Evolutionary conservation across 2,888 invertebrate genomes (phyloP), one percentile per base, ranked within the genome.

Genomic region (Agonopterix arenella): DNA sequence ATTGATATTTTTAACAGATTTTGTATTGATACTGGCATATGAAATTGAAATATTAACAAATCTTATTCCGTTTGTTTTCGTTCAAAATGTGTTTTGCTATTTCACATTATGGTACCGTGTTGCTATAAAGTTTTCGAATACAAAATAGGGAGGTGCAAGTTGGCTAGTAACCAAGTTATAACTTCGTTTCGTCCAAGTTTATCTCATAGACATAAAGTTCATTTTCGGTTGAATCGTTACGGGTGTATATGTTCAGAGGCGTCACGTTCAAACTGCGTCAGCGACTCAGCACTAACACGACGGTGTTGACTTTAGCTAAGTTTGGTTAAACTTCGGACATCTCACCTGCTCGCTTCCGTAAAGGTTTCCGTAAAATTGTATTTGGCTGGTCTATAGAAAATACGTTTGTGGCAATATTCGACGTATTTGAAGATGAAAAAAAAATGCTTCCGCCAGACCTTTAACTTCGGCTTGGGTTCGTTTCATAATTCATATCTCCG

Each of bases 241-340:
- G 55, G n/a, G 8, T 36, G 45, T 18, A 56, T 57, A 52, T 56
- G 58, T 58, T 54, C 61, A 59, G 52, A 54, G 56, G 54, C 68
- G 59, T 68, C 65, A 65, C 63, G 63, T 66, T 61, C 55, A 55
- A 58, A 56, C 59, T 60, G 59, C 58, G 68, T 70, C 68, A 68
- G 66, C 66, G 64, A 38, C 38, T 49, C 36, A 9, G 36, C 45
- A 18, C 65, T 68, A 70, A 62, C 67, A 65, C 64, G 58, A 59
- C 65, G 59, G 57, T 77, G 78, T 76, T 80, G 76, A 72, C 70
- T 68, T 58, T 52, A 51, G 54, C 56, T 51, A 60, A 71, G 64
- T 70, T 68, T 53, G 58, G 50, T 55, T 59, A 64, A 76, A 74
- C 68, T 76, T 76, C 40, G 68, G 70, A 70, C 68, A 63, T 64